Base-by-base conservation (phyloP, 2,888 invertebrate species). In the Pterobdella sp. region DNA sequence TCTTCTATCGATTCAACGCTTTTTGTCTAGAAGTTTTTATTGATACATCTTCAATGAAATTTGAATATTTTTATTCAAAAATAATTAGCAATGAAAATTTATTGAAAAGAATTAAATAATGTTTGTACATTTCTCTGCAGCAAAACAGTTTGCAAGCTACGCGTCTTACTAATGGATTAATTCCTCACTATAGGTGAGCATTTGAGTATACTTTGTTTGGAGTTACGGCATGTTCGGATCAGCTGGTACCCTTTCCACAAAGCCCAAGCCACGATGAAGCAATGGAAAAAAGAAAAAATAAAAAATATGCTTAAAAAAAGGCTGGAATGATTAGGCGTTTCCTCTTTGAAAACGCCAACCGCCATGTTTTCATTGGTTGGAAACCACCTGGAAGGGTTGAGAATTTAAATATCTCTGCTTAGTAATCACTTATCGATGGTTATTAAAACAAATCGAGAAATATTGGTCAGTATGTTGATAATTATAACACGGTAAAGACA, bases 341-440 rank as follows among this genome's bases (percentile, higher is more conserved):
- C 26, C 60, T 18, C n/a, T 3, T 56, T 56, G n/a, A 22, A 22
- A 22, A 26, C 60, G 18, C n/a, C 26, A 3, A 14, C 60, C 60
- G 4, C 60, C 60, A 26, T 26, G 18, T 3, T 3, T 56, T 22
- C 26, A 26, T 22, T 56, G 4, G 4, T 56, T 26, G 60, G 60
- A 56, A 56, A 56, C 60, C 60, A 56, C n/a, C 60, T 56, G 60
- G 26, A 56, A 22, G 60, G 26, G 7, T 42, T 22, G 60, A 56
- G 7, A 26, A 26, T 14, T 26, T 56, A 26, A 22, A n/a, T 3
- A 56, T 26, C n/a, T 26, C 3, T 56, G 60, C 4, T 3, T 26
- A 22, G 4, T 26, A 56, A 56, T 56, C n/a, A 56, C 7, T 56
- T 56, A n/a, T n/a, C n/a, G n/a, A n/a, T n/a, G n/a, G n/a, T n/a